Evolutionary conservation across 37 sponge, comb jelly and placozoan species (phyloP).

Genomic region (Agelas oroides): DNA sequence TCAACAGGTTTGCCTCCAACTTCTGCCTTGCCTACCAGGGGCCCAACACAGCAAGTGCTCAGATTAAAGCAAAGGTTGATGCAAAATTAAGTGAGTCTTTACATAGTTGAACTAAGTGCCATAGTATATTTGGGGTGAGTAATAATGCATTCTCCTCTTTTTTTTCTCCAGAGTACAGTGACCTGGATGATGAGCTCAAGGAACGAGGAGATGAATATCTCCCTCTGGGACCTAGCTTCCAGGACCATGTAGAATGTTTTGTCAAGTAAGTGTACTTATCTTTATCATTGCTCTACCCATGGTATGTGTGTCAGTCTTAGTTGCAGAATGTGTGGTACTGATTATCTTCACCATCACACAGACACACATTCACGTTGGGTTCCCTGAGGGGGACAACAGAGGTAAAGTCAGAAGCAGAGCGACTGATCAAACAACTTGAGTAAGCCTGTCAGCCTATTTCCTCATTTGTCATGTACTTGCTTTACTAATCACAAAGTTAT

Average conservation of each 20-base stretch:
- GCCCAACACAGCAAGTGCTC: slow-evolving; percentile 50
- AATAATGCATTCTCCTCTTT: no score
- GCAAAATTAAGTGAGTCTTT: neutral
- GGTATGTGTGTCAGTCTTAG: no score
- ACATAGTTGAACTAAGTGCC: no score
- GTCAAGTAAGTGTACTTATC: neutral
- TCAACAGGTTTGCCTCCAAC: slow-evolving; percentile 49
- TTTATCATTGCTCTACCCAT: no score
- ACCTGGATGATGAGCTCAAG: neutral
- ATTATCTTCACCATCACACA: neutral
- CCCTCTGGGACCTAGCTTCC: slow-evolving; percentile 75
- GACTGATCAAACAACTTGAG: slow-evolving; percentile 25
- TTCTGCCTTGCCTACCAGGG: slow-evolving; percentile 57
- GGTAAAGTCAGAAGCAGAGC: neutral
- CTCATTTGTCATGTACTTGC: no score
- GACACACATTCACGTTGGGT: neutral
- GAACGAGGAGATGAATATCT: slow-evolving; percentile 32
- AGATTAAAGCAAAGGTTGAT: neutral
- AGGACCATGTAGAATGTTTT: slow-evolving; percentile 44
- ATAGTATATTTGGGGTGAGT: no score
- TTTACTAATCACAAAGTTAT: no score
- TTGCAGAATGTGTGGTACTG: no score
- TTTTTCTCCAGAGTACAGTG: slow-evolving; percentile 43
- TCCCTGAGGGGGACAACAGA: no score
- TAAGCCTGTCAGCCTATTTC: neutral